Conservation (phyloP, 1,140 invertebrate species). For the Papilio glaucus region DNA sequence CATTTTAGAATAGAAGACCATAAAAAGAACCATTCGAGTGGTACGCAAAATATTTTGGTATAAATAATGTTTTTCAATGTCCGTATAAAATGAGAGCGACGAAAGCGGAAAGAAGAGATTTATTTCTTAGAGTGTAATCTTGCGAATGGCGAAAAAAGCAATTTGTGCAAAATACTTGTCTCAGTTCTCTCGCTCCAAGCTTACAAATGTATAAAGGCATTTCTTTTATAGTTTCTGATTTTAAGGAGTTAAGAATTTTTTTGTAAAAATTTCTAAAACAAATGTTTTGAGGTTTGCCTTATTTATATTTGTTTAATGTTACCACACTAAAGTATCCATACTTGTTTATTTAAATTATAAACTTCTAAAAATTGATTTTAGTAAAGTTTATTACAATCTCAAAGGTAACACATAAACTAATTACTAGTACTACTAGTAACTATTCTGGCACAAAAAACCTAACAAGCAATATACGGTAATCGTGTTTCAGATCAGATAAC, state of each 20-base stretch:
- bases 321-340: neutral
- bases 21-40: neutral
- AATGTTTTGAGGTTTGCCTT: neutral
- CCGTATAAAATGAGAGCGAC: slow-evolving; percentile 38
- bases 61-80: slow-evolving; percentile 39
- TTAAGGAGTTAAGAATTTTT: slow-evolving; percentile 12
- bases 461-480: too few species aligned
- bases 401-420: too few species aligned
- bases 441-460: too few species aligned
- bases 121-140: slow-evolving; percentile 39
- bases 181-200: slow-evolving; percentile 32
- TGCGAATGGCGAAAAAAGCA: slow-evolving; percentile 39
- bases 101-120: slow-evolving; percentile 39
- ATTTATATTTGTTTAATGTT: neutral
- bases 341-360: neutral
- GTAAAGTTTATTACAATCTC: neutral
- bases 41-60: slow-evolving; percentile 33
- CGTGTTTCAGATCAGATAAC: too few species aligned
- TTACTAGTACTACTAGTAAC: too few species aligned
- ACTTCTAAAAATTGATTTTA: neutral
- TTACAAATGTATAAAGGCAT: slow-evolving; percentile 37
- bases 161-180: slow-evolving; percentile 39
- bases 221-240: slow-evolving; percentile 31
- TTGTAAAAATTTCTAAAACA: neutral
- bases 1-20: neutral